Conservation (phyloP, 92 coral and sea anemone species). For the Meandrina meandrites region DNA sequence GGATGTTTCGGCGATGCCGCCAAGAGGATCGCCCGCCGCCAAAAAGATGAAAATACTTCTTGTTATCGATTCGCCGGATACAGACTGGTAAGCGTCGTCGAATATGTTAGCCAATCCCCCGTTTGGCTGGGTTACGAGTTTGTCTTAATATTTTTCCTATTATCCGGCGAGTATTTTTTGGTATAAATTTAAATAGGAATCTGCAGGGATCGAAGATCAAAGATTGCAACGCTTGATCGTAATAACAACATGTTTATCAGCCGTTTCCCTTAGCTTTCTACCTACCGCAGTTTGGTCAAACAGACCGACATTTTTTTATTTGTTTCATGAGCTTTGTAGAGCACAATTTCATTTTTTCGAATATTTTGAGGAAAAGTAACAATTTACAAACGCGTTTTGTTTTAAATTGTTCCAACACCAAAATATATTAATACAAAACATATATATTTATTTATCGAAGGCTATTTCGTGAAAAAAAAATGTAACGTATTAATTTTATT, state of each 20-base stretch:
- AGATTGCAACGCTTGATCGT: constrained; percentile 9
- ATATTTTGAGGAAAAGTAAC: not conserved
- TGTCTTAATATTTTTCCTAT: not conserved
- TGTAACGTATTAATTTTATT: not conserved
- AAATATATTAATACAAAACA: not conserved
- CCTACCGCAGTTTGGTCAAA: not conserved
- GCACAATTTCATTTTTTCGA: not conserved
- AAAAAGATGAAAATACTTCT: constrained; percentile 86
- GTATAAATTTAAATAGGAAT: not conserved
- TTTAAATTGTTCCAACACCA: not conserved
- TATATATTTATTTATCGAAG: not conserved
- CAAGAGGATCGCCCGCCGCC: constrained; percentile 61
- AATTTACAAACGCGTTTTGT: not conserved
- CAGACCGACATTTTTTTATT: not conserved
- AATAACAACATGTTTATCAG: too few species aligned
- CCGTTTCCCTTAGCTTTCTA: not conserved
- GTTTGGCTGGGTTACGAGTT: not conserved
- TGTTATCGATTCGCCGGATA: constrained; percentile 90
- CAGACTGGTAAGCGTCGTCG: constrained; percentile 81
- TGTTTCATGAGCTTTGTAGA: not conserved
- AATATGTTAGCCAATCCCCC: not conserved
- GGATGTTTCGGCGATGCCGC: constrained; percentile 47
- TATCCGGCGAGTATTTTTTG: not conserved
- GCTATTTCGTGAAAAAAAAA: not conserved
- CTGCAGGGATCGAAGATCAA: constrained; percentile 23